A percentile compares a stretch with the other conserved stretches of the same genome.
phyloP scores from a whole-genome alignment of 2,797 vertebrate genomes.

The Malurus splendens region DNA sequence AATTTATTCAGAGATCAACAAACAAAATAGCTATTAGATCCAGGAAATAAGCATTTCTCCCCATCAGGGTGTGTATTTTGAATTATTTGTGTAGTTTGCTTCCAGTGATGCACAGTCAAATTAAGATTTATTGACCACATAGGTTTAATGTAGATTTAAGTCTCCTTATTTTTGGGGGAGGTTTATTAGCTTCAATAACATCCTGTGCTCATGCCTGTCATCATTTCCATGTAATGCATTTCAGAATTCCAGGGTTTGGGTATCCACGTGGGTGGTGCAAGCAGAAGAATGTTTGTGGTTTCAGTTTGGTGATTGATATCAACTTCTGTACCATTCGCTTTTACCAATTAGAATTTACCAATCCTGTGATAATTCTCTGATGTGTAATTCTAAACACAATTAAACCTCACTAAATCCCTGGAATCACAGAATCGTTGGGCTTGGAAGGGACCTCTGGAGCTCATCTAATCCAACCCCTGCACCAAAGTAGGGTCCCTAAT shows the following conservation, averaged over 20 bases:
- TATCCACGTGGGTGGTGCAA: background rate
- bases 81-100: background rate
- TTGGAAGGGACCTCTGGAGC: background rate
- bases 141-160: background rate
- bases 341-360: background rate
- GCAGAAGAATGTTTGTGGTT: background rate
- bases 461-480: no score
- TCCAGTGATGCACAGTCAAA: background rate
- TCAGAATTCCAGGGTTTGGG: background rate
- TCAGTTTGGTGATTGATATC: background rate
- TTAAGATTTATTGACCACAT: background rate
- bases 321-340: background rate
- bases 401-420: background rate
- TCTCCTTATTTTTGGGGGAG: accelerated
- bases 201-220: background rate
- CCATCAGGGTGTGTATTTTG: background rate
- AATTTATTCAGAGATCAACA: background rate
- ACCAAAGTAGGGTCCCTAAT: background rate
- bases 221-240: background rate
- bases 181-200: background rate
- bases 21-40: background rate
- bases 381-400: background rate
- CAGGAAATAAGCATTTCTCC: background rate
- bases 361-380: background rate
- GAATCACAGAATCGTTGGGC: no score